Base-by-base conservation (phyloP, 1,140 invertebrate species). In the Sycobia sp. region DNA sequence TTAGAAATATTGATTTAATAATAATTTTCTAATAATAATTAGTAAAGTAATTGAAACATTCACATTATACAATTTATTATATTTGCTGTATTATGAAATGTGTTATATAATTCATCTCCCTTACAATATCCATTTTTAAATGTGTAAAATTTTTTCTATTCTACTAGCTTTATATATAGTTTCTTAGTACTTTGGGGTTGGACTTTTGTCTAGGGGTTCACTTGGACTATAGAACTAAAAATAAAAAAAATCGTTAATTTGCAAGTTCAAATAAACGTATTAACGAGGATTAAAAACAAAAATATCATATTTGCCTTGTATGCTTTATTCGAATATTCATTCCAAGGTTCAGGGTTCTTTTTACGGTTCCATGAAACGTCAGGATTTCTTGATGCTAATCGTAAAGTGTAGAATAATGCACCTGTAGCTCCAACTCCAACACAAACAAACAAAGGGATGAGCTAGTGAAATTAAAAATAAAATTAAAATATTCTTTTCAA, bases 361-460 rank as follows among this genome's bases (percentile, higher is more conserved):
- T 83, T 86, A 43, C 84, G 84, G 67, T 85, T 85, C 91, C 91
- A 94, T 47, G 89, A 82, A 13, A 94, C 92, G 73, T 94, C 92
- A 38, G 93, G 92, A 71, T 86, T 91, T 51, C 83, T 84, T 0
- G 82, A 68, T n/a, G 91, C 92, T 34, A 93, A 78, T 49, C 92
- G 85, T 1, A 84, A 25, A 0, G 86, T 78, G 71, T 94, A 94
- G 38, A 82, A 60, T 0, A 79, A 62, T 1, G 91, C 86, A 8
- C 84, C 85, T 1, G 76, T 57, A 47, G 81, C 84, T 54, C 91
- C 92, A 38, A 84, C 68, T 4, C 80, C 88, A 50, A 90, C 81
- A 71, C 88, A 90, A n/a, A 88, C 84, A 73, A 88, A 93, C 53
- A 94, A 75, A 0, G 92, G 92, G 66, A 94, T 87, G 56, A 95